Percentiles rank a stretch among this genome's conserved stretches.
phyloP scores from a whole-genome alignment of 2,888 invertebrate genomes.

The Pycnomerus fuliginosus region DNA sequence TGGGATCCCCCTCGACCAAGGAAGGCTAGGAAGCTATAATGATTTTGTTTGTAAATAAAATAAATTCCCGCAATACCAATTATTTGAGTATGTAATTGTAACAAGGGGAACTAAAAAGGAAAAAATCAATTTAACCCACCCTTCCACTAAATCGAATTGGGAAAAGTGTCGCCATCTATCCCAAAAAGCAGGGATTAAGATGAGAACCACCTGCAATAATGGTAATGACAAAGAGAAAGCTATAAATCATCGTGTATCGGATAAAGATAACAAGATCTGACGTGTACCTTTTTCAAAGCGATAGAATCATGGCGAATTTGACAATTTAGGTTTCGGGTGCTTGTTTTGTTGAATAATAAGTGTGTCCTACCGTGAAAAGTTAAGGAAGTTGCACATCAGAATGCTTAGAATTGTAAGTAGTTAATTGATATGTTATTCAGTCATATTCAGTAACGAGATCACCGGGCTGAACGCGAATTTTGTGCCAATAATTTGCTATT shows the following conservation, averaged over 20 bases:
- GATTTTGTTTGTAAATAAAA: no score
- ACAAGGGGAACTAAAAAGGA: constrained; percentile 6
- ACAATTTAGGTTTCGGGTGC: constrained; percentile 29
- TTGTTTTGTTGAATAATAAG: constrained; percentile 28
- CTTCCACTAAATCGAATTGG: constrained; percentile 8
- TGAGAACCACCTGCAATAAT: no score
- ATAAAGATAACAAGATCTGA: no score
- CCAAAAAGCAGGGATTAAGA: no score
- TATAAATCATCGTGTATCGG: background rate
- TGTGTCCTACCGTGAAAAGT: constrained; percentile 20
- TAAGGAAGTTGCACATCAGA: constrained; percentile 7
- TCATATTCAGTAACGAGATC: no score
- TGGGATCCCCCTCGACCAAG: constrained; percentile 81
- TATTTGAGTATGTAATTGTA: no score
- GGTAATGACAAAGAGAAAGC: constrained; percentile 1
- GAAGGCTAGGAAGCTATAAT: constrained; percentile 80
- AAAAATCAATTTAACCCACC: constrained; percentile 11
- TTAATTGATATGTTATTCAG: constrained; percentile 10
- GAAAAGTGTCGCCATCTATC: constrained; percentile 7
- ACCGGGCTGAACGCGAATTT: background rate
- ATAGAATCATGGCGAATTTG: no score
- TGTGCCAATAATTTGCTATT: background rate
- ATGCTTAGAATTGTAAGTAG: constrained; percentile 21
- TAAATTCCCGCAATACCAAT: no score
- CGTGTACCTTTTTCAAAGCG: no score